Percentiles rank a stretch among this genome's conserved stretches.
Conservation (phyloP, 2,797 vertebrate species). For the Phrynocephalus vlangalii region DNA sequence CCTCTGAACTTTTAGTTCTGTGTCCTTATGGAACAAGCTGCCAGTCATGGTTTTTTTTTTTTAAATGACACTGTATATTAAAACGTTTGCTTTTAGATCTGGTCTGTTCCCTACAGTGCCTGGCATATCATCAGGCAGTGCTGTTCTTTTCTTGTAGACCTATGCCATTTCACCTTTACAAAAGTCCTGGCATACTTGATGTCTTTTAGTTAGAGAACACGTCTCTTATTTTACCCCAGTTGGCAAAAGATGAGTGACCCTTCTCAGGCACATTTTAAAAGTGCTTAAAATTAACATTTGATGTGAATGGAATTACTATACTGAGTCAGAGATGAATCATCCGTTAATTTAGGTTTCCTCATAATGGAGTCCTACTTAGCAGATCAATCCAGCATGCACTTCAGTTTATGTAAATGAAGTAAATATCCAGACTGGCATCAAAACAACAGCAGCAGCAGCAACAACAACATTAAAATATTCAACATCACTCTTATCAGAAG, state of each 20-base stretch:
- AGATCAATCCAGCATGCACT: conserved; percentile 19
- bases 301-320: not conserved
- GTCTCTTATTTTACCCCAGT: conserved; percentile 23
- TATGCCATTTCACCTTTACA: conserved; percentile 51
- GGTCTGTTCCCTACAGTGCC: conserved; percentile 47
- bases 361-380: conserved; percentile 8
- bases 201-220: conserved; percentile 56
- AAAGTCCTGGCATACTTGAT: conserved; percentile 32
- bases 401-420: conserved; percentile 40
- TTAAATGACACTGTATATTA: conserved; percentile 58
- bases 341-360: conserved; percentile 38
- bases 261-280: conserved; percentile 3
- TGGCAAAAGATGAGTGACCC: conserved; percentile 31
- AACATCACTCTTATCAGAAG: conserved; percentile 26
- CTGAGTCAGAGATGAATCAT: conserved; percentile 18
- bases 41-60: conserved; percentile 61
- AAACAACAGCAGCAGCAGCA: no score
- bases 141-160: conserved; percentile 48
- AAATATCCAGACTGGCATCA: conserved; percentile 39
- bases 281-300: conserved; percentile 32
- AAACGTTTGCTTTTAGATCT: conserved; percentile 52
- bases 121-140: conserved; percentile 43
- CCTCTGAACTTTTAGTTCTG: conserved; percentile 55
- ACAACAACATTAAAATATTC: conserved; percentile 49
- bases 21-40: conserved; percentile 61